Base-by-base conservation (phyloP, 2,113 vertebrate genomes). In the Semicossyphus pulcher region DNA sequence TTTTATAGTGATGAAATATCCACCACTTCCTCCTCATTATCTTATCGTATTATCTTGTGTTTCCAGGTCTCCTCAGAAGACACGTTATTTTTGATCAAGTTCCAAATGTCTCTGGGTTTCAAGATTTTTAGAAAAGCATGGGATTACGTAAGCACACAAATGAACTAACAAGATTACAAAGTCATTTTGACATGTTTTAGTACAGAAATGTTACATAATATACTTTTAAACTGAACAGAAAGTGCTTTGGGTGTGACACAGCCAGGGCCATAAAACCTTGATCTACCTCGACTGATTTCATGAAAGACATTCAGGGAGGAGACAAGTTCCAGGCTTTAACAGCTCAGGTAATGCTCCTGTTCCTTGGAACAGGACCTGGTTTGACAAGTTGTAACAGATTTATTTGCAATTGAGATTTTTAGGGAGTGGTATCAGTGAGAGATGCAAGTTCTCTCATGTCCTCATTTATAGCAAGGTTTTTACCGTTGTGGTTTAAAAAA, bases 401-500 rank as follows among this genome's bases (percentile, higher is more conserved):
- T 16, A 41, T 32, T 47, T 45, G 10, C 28, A n/a, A n/a, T n/a
- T 63, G 11, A 3, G n/a, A 28, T 28, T 25, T 56, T 10, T 7
- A 39, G 20, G 11, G 4, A 11, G 8, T 7, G 11, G 18, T 10
- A 52, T 20, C 6, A 42, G 32, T 39, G 26, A 47, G 18, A 36
- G 26, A 11, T 71, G 60, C 56, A 68, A 16, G 56, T 64, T 49
- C 21, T 36, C 3, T 56, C 77, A 25, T 63, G 51, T 10, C 44
- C 51, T 44, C 1, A 48, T 53, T 71, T 18, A 25, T 5, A 63
- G 36, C 26, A 15, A 10, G 10, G 26, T 54, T 48, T 37, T 54
- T 29, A 18, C 36, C 34, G 12, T 36, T n/a, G 21, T 7, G 52
- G 10, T 31, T 16, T 49, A 15, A 31, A 8, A 20, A 44, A 60